Conservation (phyloP, 2,113 vertebrate species). For the Mellivora capensis region DNA sequence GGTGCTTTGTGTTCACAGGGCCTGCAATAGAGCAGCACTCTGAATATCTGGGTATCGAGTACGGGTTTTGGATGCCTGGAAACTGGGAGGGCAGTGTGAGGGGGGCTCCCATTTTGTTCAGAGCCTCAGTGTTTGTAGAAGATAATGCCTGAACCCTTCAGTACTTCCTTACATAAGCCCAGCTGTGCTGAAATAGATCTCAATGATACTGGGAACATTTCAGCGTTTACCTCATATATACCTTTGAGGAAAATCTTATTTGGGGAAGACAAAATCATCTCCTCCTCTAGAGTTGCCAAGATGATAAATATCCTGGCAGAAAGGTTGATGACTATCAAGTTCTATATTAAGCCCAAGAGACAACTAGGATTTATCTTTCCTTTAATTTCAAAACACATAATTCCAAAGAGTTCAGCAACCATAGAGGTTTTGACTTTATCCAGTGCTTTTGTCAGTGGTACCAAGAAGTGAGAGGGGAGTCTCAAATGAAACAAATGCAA, state of each 20-base stretch:
- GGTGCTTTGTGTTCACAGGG: background rate
- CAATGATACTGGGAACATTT: slow-evolving; percentile 67
- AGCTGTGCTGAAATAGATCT: slow-evolving; percentile 62
- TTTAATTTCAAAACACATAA: slow-evolving; percentile 46
- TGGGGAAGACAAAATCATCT: slow-evolving; percentile 68
- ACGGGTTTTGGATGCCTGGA: background rate
- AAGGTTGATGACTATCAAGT: slow-evolving; percentile 58
- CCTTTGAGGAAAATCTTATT: slow-evolving; percentile 63
- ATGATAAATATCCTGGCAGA: slow-evolving; percentile 63
- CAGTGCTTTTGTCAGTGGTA: background rate
- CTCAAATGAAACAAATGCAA: background rate
- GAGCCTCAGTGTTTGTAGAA: background rate
- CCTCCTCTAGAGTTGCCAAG: slow-evolving; percentile 67
- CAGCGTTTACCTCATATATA: slow-evolving; percentile 61
- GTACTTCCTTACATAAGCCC: slow-evolving; percentile 26
- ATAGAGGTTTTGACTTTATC: background rate
- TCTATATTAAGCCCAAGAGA: slow-evolving; percentile 58
- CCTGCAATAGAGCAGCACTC: background rate
- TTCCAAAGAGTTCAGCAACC: slow-evolving; percentile 4
- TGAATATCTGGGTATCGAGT: background rate
- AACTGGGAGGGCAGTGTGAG: background rate
- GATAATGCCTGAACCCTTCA: background rate
- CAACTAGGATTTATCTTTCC: slow-evolving; percentile 49
- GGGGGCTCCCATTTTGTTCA: background rate
- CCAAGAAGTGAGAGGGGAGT: background rate